Percentiles rank a stretch among this genome's conserved stretches.
These are phyloP conservation scores for Zaprionus vittiger DNA, from an alignment of 1,140 invertebrate species.

Conservation along the genomic window DNA sequence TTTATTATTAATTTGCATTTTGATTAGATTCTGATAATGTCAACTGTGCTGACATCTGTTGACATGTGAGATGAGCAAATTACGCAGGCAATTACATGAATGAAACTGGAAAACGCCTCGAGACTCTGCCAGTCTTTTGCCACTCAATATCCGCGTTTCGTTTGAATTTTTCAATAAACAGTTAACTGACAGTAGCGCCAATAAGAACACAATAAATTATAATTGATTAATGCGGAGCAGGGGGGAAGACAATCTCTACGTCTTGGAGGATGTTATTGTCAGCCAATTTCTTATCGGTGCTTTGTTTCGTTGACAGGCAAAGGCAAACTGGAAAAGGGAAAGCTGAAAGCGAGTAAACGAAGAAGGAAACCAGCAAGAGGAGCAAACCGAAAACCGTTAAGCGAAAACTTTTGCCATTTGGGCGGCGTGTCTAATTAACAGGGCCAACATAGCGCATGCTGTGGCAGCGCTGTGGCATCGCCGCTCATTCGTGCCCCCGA, in stretches of 20 bases:
- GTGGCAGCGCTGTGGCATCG: constrained; percentile 7
- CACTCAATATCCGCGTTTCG: constrained; percentile 38
- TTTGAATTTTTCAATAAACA: constrained; percentile 63
- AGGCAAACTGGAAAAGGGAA: constrained; percentile 9
- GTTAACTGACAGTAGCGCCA: constrained; percentile 38
- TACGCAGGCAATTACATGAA: constrained; percentile 51
- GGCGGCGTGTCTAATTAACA: constrained; percentile 70
- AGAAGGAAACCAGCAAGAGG: not conserved
- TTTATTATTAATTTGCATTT: constrained; percentile 83
- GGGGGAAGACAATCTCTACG: too few relatives aligned
- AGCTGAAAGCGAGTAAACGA: constrained; percentile 3
- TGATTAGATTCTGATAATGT: constrained; percentile 73
- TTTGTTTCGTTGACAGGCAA: constrained; percentile 52
- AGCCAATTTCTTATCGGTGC: constrained; percentile 27
- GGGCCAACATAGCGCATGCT: constrained; percentile 37
- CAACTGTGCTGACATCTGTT: constrained; percentile 63
- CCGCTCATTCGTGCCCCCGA: not conserved
- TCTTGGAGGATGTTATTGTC: not conserved
- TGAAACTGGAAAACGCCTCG: constrained; percentile 19
- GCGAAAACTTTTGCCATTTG: constrained; percentile 66
- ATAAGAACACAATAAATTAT: constrained; percentile 70
- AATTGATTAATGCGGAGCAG: constrained; percentile 69
- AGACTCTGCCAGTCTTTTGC: constrained; percentile 25
- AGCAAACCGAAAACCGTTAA: constrained; percentile 11
- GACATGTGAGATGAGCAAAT: constrained; percentile 65